Conservation (phyloP, 2,888 invertebrate genomes). For the Pristionchus arcanus region DNA sequence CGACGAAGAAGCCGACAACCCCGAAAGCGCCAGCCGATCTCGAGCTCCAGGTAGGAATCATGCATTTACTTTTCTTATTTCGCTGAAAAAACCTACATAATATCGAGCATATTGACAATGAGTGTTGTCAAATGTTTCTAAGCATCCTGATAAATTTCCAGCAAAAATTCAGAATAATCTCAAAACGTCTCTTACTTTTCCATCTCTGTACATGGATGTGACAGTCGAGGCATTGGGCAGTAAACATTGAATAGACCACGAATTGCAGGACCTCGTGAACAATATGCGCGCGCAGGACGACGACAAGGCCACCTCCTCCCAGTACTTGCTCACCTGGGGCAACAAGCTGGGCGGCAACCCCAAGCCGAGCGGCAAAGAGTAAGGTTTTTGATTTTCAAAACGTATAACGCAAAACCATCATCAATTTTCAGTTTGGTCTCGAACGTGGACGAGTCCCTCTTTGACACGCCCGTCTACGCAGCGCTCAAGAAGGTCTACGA, state of each 20-base stretch:
- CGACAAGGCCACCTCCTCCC: slow-evolving; percentile 65
- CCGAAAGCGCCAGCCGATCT: slow-evolving; percentile 45
- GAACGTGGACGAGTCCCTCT: slow-evolving; percentile 73
- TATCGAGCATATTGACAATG: too few relatives aligned
- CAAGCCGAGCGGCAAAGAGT: slow-evolving; percentile 57
- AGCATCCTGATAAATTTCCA: too few relatives aligned
- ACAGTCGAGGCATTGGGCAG: too few relatives aligned
- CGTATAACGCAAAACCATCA: too few relatives aligned
- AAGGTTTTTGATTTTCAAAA: too few relatives aligned
- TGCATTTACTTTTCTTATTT: too few relatives aligned
- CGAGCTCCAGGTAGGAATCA: slow-evolving; percentile 58
- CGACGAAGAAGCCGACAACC: slow-evolving; percentile 60
- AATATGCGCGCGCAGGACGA: slow-evolving; percentile 72
- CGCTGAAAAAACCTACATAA: too few relatives aligned
- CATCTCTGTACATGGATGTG: too few relatives aligned
- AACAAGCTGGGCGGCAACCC: slow-evolving; percentile 63
- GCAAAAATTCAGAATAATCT: too few relatives aligned
- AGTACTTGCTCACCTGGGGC: slow-evolving; percentile 73
- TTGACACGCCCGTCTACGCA: slow-evolving; percentile 71
- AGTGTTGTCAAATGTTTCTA: too few relatives aligned
- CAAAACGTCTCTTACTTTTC: too few relatives aligned
- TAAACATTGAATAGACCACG: not conserved
- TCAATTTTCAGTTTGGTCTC: slow-evolving; percentile 67
- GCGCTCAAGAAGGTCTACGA: slow-evolving; percentile 72
- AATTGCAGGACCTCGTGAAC: slow-evolving; percentile 64